Base-by-base conservation (phyloP, 2,797 vertebrate genomes). In the Smutsia temminckii region DNA sequence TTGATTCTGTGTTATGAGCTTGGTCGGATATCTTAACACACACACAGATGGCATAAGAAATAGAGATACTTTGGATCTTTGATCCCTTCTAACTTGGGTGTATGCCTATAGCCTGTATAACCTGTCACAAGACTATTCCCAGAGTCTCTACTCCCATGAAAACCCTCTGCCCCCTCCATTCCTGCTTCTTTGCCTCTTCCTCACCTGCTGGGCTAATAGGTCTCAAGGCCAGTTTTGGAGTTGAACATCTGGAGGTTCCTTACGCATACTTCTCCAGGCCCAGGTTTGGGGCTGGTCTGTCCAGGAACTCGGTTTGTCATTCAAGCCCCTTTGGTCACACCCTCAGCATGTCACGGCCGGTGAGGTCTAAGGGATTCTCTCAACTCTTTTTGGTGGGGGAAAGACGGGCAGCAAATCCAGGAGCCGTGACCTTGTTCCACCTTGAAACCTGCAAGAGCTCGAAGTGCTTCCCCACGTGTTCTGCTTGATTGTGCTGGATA, bases 291-390 rank as follows among this genome's bases (percentile, higher is more conserved):
- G 46, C 21, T 59, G 68, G 21, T 57, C 71, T 57, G 27, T 64
- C n/a, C 16, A 84, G 34, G 40, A 88, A 69, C n/a, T 93, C 63
- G 23, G 61, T 17, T n/a, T 34, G 42, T 77, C 61, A 32, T 53
- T 66, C 17, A 83, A 86, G 68, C 8, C 20, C 6, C 25, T 27
- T 32, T 23, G 6, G 16, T 51, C 63, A 49, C 8, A 64, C 5
- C 51, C 14, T 85, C 25, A 23, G 61, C 7, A 59, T 2, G n/a
- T 63, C 57, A 9, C 51, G 55, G n/a, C 55, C 46, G 37, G 57
- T 75, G 72, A 86, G 87, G 63, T 68, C 32, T 69, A 53, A 89
- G 40, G 46, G 16, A 64, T 63, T 53, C 46, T 77, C 81, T 79
- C 4, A 4, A 21, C 59, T n/a, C 21, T 34, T 32, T 63, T n/a